Conservation (phyloP, 2,797 vertebrate species). For the Podarcis lilfordi region DNA sequence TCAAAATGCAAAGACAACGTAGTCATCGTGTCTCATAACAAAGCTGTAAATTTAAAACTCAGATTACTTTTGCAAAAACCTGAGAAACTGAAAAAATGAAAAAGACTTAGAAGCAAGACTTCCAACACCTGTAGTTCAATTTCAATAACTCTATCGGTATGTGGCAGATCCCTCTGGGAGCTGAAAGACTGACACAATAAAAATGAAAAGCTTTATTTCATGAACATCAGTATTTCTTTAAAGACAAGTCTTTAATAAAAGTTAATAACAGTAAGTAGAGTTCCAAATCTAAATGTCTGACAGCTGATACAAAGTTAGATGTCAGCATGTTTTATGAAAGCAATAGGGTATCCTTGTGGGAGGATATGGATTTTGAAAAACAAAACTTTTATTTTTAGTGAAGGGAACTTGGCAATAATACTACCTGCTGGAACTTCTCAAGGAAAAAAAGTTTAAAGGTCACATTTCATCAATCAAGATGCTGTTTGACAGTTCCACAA, state of each 20-base stretch:
- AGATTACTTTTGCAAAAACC: neutral
- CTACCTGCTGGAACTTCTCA: slow-evolving; percentile 6
- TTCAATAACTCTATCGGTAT: slow-evolving; percentile 15
- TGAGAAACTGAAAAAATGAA: neutral
- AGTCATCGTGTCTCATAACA: neutral
- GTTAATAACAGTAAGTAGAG: slow-evolving; percentile 31
- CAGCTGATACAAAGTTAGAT: slow-evolving; percentile 17
- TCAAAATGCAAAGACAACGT: neutral
- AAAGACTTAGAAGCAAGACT: slow-evolving; percentile 22
- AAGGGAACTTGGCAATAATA: slow-evolving; percentile 9
- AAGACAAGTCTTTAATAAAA: slow-evolving; percentile 39
- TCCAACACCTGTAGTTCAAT: slow-evolving; percentile 17
- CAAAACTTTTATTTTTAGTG: slow-evolving; percentile 21
- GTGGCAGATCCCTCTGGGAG: neutral
- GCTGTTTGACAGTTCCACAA: neutral
- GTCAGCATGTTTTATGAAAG: slow-evolving; percentile 31
- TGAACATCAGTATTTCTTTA: slow-evolving; percentile 30
- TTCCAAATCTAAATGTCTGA: slow-evolving; percentile 31
- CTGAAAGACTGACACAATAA: slow-evolving; percentile 28
- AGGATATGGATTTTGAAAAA: slow-evolving; percentile 20
- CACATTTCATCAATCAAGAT: slow-evolving; percentile 2
- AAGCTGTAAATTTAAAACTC: slow-evolving; percentile 16
- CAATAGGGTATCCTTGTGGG: slow-evolving; percentile 14
- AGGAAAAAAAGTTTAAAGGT: slow-evolving; percentile 28
- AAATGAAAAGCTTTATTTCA: slow-evolving; percentile 46